Evolutionary conservation across 2,888 invertebrate species (phyloP).

Genomic region (Polymixis flavicincta): DNA sequence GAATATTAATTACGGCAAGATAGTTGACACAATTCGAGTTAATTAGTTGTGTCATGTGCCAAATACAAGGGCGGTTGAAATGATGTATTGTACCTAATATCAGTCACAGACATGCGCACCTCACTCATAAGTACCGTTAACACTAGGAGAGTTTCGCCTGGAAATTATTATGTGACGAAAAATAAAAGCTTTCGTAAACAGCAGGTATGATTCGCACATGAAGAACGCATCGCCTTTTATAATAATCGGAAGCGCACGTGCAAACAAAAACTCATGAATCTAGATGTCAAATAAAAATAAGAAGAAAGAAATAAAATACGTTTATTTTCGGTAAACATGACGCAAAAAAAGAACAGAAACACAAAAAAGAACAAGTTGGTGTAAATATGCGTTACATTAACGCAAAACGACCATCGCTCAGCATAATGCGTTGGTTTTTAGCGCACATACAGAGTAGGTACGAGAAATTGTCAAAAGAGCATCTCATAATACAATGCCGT

Average conservation of each 20-base stretch:
- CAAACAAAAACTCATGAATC: neutral
- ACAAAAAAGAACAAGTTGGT: too few species aligned
- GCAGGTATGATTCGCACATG: neutral
- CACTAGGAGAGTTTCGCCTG: neutral
- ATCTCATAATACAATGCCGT: neutral
- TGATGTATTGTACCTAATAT: slow-evolving; percentile 53
- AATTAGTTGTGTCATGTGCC: slow-evolving; percentile 59
- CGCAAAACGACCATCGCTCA: too few species aligned
- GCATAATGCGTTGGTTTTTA: too few species aligned
- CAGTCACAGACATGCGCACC: slow-evolving; percentile 25
- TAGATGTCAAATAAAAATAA: too few species aligned
- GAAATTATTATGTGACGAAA: neutral
- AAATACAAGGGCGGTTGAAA: slow-evolving; percentile 45
- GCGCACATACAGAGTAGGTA: neutral
- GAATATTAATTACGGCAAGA: slow-evolving; percentile 53
- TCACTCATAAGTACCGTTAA: slow-evolving; percentile 4
- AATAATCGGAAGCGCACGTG: neutral
- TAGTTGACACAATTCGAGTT: slow-evolving; percentile 53
- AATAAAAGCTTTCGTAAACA: neutral
- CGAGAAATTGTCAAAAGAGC: neutral
- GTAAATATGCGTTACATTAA: too few species aligned
- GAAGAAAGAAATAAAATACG: too few species aligned
- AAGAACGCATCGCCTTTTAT: neutral
- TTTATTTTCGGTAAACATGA: too few species aligned
- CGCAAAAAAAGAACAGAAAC: too few species aligned